Conservation (phyloP, 2,797 vertebrate genomes). For the Cottoperca gobio region DNA sequence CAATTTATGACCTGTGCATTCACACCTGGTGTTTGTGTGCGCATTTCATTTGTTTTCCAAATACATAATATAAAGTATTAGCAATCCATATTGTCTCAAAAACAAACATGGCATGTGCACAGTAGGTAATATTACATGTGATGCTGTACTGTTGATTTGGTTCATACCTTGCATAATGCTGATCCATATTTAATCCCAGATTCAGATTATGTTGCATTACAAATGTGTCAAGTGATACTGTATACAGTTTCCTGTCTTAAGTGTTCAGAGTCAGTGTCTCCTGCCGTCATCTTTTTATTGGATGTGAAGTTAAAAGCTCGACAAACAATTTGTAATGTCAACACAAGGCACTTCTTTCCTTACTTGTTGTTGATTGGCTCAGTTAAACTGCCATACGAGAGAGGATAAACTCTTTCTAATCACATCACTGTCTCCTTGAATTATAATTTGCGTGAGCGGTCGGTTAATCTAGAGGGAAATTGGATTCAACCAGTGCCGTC, state of each 20-base stretch:
- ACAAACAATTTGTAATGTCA: slow-evolving; percentile 23
- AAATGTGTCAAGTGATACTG: not conserved
- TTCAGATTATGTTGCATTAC: not conserved
- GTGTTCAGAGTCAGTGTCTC: not conserved
- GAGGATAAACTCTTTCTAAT: slow-evolving; percentile 65
- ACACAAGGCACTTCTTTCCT: slow-evolving; percentile 19
- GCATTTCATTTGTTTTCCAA: not conserved
- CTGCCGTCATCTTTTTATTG: not conserved
- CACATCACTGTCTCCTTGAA: slow-evolving; percentile 71
- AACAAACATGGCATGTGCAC: not conserved
- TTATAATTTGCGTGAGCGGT: slow-evolving; percentile 72
- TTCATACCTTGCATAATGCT: not conserved
- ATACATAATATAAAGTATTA: slow-evolving; percentile 1
- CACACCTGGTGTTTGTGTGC: not conserved
- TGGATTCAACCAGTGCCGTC: slow-evolving; percentile 66
- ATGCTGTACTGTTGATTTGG: not conserved
- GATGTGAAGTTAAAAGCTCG: not conserved
- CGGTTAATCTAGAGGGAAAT: slow-evolving; percentile 74
- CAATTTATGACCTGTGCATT: not conserved
- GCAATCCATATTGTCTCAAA: not conserved
- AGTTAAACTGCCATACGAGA: slow-evolving; percentile 44
- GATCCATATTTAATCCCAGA: not conserved
- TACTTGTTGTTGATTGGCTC: slow-evolving; percentile 57
- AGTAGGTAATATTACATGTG: not conserved
- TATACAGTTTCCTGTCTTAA: not conserved